These are phyloP conservation scores for Dasyornis broadbenti DNA, from an alignment of 2,113 vertebrate species.

Conservation along the genomic window DNA sequence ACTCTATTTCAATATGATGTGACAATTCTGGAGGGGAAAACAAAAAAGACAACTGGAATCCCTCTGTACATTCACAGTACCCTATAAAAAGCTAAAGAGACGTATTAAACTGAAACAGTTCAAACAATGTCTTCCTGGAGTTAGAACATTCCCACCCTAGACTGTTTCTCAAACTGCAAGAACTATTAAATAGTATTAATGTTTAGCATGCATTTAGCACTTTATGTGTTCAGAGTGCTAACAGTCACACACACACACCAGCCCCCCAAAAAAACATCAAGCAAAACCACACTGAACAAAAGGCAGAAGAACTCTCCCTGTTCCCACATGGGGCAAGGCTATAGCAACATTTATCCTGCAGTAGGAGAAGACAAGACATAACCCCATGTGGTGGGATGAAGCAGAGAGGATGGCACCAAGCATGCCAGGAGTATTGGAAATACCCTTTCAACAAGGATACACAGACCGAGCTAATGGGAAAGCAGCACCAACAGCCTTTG, in stretches of 20 bases:
- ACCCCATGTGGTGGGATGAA: neutral
- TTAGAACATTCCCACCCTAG: neutral
- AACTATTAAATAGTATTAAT: neutral
- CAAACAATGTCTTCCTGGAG: neutral
- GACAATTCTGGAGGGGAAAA: neutral
- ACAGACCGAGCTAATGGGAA: neutral
- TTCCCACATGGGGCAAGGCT: rapidly evolving
- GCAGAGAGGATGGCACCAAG: neutral
- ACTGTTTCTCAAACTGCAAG: neutral
- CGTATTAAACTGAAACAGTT: neutral
- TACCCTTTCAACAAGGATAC: rapidly evolving
- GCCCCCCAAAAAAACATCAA: too few relatives aligned
- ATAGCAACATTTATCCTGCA: neutral
- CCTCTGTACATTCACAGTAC: neutral
- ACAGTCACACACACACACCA: neutral
- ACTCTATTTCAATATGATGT: neutral
- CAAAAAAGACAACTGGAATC: neutral
- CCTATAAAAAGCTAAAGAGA: neutral
- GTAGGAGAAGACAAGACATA: neutral
- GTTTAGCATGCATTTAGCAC: neutral
- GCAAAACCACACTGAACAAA: neutral
- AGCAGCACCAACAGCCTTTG: neutral
- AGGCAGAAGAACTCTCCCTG: neutral
- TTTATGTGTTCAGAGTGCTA: neutral
- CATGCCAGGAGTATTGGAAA: rapidly evolving